These are phyloP conservation scores for Falco biarmicus DNA, from an alignment of 2,797 vertebrate species.

Conservation along the genomic window DNA sequence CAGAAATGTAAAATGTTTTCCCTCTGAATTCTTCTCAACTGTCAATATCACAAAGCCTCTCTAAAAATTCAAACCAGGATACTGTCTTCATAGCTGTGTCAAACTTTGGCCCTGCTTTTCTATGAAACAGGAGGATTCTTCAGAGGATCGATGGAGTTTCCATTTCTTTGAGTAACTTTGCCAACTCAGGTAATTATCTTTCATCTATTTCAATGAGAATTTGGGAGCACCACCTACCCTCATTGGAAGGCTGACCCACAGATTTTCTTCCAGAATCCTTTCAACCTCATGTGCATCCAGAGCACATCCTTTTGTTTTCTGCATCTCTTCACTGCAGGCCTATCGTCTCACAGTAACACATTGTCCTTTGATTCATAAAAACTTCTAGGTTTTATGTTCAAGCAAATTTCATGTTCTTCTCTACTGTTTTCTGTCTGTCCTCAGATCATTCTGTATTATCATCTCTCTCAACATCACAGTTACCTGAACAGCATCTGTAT, in stretches of 20 bases:
- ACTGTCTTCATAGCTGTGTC: background rate
- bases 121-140: background rate
- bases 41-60: background rate
- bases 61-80: background rate
- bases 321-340: background rate
- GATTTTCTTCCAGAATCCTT: background rate
- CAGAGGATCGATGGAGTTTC: background rate
- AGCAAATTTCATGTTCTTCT: background rate
- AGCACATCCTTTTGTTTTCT: background rate
- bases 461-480: background rate
- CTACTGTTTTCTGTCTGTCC: background rate
- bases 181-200: background rate
- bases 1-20: background rate
- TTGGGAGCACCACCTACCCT: background rate
- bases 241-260: background rate
- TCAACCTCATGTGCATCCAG: fast-evolving
- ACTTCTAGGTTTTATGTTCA: background rate
- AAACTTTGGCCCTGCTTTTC: background rate
- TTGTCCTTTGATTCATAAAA: background rate
- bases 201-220: background rate
- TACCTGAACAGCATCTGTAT: background rate
- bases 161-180: background rate
- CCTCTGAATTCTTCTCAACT: background rate
- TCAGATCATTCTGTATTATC: background rate
- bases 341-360: background rate